A percentile compares a stretch with the other conserved stretches of the same genome.
Evolutionary conservation across 1,140 invertebrate species (phyloP).

Genomic region (Drosophila kohkoa): DNA sequence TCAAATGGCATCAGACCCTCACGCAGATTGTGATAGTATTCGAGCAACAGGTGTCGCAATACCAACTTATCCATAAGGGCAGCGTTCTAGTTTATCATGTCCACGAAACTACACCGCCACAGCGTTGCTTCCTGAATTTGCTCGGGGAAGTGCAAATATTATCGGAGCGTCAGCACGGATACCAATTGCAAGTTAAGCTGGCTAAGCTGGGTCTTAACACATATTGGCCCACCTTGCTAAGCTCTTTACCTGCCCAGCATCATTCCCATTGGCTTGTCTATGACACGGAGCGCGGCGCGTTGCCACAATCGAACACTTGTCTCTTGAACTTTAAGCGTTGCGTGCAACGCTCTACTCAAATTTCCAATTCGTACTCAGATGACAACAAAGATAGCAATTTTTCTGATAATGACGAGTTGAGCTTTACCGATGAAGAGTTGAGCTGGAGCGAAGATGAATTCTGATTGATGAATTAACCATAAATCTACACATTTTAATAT

Average conservation of each 20-base stretch:
- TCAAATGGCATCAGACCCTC: conserved; percentile 59
- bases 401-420: not conserved
- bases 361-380: not conserved
- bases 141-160: conserved; percentile 46
- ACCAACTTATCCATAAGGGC: conserved; percentile 20
- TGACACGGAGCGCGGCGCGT: conserved; percentile 28
- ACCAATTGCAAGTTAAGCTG: conserved; percentile 50
- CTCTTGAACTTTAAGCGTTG: conserved; percentile 35
- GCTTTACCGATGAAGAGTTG: not conserved
- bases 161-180: conserved; percentile 54
- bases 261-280: conserved; percentile 55
- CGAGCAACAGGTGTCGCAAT: conserved; percentile 58
- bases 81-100: conserved; percentile 43
- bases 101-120: conserved; percentile 22
- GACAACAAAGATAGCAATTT: not conserved
- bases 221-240: conserved; percentile 51
- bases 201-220: conserved; percentile 28
- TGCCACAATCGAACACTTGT: not conserved
- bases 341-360: not conserved
- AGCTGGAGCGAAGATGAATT: too few relatives aligned
- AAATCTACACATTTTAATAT: too few relatives aligned
- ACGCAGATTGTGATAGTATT: conserved; percentile 45
- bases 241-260: conserved; percentile 38
- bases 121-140: conserved; percentile 57
- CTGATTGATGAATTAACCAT: too few relatives aligned